These are phyloP conservation scores for Melinaea menophilus DNA, from an alignment of 2,888 invertebrate genomes.

Conservation along the genomic window DNA sequence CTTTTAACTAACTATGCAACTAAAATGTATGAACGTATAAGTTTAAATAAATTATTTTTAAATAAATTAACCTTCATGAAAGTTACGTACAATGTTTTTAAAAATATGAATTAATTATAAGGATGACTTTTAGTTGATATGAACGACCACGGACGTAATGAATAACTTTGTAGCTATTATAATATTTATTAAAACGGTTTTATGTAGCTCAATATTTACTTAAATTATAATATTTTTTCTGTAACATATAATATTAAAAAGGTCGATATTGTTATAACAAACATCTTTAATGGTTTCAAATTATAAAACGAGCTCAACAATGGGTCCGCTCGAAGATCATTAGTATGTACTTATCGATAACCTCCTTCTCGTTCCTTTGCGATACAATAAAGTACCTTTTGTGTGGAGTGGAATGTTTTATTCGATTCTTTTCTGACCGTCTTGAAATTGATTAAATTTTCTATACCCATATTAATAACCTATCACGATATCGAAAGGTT, in stretches of 20 bases:
- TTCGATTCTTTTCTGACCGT: conserved; percentile 46
- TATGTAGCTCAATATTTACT: conserved; percentile 9
- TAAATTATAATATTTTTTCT: conserved; percentile 1
- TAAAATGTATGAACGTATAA: no score
- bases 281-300: conserved; percentile 10
- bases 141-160: conserved; percentile 23
- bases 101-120: conserved; percentile 3
- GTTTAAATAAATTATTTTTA: no score
- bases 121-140: conserved; percentile 14
- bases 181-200: conserved; percentile 24
- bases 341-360: conserved; percentile 14
- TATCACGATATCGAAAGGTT: conserved; percentile 20
- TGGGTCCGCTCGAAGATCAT: conserved; percentile 5
- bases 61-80: background rate
- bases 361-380: conserved; percentile 42
- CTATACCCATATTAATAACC: conserved; percentile 22
- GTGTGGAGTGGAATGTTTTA: conserved; percentile 40
- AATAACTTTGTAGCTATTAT: conserved; percentile 30
- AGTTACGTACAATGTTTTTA: background rate
- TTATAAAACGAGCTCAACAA: conserved; percentile 13
- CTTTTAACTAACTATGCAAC: no score
- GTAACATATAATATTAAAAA: background rate
- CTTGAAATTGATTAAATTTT: conserved; percentile 42
- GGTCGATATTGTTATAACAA: background rate
- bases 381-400: conserved; percentile 23